Base-by-base conservation (phyloP, 2,888 invertebrate species). In the Leptarthrus brevirostris region DNA sequence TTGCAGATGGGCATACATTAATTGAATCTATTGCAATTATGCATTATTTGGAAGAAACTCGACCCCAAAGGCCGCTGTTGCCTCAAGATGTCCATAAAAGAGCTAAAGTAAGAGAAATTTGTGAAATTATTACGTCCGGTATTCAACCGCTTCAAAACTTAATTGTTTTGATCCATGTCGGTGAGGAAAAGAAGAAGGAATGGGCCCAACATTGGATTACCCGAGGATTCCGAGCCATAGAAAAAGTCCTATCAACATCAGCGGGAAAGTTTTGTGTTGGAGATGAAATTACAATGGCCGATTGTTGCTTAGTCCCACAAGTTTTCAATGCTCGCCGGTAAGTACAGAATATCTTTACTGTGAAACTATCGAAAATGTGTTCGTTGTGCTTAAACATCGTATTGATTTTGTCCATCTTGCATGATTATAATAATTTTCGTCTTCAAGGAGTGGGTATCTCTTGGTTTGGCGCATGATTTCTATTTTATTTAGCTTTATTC, bases 131-230 rank as follows among this genome's bases (percentile, higher is more conserved):
- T 81, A 92, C 93, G 20, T 93, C 96, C 20, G 97, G 97, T 49
- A 97, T 98, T 79, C 98, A 99, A 84, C 98, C 98, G 0, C 86
- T 98, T 44, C 98, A 98, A 86, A 98, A 98, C 86, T 87, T 96
- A 52, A 90, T 91, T 77, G 95, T 97, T 3, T 87, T 97, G 10
- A 93, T 94, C 79, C 90, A 93, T 79, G 94, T 95, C 18, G 94
- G 94, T 1, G 94, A 94, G 82, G 94, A 94, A 80, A 93, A 94
- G 85, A 93, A 94, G 83, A 92, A 92, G 80, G 95, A 94, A 83
- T 98, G 97, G 97, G 95, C 94, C 0, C 92, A 94, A 80, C 93
- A 94, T 83, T 97, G 94, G 94, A 97, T 98, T 78, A 92, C 90
- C 53, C 88, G 93, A 77, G 97, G 97, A 2, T 95, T 98, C 82